A percentile compares a stretch with the other conserved stretches of the same genome.
Conservation (phyloP, 2,797 vertebrate species). For the Lepilemur septentrionalis region DNA sequence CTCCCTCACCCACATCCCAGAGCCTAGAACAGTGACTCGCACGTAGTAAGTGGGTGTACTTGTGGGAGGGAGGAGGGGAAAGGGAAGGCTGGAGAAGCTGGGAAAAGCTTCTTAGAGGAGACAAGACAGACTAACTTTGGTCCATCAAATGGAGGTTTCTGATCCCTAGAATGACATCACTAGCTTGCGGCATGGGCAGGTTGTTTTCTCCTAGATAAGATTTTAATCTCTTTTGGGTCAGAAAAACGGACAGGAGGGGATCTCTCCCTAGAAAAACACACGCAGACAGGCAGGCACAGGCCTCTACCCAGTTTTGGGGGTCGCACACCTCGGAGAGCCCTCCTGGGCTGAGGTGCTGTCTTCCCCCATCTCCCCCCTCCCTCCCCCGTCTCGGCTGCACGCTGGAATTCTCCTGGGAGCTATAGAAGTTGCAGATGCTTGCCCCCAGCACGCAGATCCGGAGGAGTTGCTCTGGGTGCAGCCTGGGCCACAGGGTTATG, state of each 20-base stretch:
- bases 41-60: accelerated
- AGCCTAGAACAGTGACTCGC: not conserved
- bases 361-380: not conserved
- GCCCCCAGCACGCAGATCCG: not conserved
- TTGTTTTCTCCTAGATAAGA: not conserved
- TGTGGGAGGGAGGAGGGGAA: not conserved
- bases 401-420: not conserved
- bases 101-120: not conserved
- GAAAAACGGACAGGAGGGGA: not conserved
- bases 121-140: not conserved
- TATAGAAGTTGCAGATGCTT: too few species aligned
- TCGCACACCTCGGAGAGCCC: not conserved
- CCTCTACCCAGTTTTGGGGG: not conserved
- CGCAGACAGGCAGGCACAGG: accelerated
- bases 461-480: not conserved
- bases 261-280: not conserved
- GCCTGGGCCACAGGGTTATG: not conserved
- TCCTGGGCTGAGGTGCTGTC: not conserved
- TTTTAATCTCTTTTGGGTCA: not conserved
- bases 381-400: not conserved
- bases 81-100: not conserved
- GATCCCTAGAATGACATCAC: not conserved
- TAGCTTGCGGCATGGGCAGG: not conserved
- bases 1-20: not conserved
- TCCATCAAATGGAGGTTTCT: not conserved